Evolutionary conservation across 2,797 vertebrate species (phyloP), one percentile per base, ranked within the genome.

Genomic region (Arctocebus calabarensis): DNA sequence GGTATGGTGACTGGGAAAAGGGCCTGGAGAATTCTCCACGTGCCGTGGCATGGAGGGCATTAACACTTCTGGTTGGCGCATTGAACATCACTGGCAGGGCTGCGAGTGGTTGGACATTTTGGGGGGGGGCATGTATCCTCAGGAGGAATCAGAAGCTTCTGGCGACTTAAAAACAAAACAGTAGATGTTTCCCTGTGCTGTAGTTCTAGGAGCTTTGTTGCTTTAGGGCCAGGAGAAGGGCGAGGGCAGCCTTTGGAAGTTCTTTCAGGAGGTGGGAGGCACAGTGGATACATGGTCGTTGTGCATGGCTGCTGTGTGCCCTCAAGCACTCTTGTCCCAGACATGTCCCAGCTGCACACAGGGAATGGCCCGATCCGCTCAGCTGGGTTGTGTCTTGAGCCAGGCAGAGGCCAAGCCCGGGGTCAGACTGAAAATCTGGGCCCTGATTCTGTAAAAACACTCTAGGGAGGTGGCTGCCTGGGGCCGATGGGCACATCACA

Each of bases 21-120:
- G 10, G 16, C 59, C 23, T 0, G 34, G 14, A 62, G 55, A 48
- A 14, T 78, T 48, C 19, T 32, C 37, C 6, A 62, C 0, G 1
- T 1, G 27, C 52, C 52, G 22, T 1, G 9, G 10, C 2, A 14
- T 0, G 0, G 14, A 16, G 43, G 29, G 40, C 1, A 0, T 55
- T n/a, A 57, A 27, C 12, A 7, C 5, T 22, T 19, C 34, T 0
- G 2, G 17, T 20, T 20, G 23, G 43, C 1, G 4, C 82, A n/a
- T 52, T 4, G 9, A 14, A 25, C 32, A 3, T 52, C 64, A 48
- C 3, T 19, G 22, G 20, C n/a, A 52, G 8, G 8, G 17, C 20
- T 27, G 37, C 59, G 79, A 85, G 85, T 64, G 86, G 71, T 27
- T 73, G 64, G 52, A 37, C 9, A 2, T 34, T 20, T 94, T 84